Evolutionary conservation across 2,113 vertebrate species (phyloP).

Genomic region (Epinephelus lanceolatus): DNA sequence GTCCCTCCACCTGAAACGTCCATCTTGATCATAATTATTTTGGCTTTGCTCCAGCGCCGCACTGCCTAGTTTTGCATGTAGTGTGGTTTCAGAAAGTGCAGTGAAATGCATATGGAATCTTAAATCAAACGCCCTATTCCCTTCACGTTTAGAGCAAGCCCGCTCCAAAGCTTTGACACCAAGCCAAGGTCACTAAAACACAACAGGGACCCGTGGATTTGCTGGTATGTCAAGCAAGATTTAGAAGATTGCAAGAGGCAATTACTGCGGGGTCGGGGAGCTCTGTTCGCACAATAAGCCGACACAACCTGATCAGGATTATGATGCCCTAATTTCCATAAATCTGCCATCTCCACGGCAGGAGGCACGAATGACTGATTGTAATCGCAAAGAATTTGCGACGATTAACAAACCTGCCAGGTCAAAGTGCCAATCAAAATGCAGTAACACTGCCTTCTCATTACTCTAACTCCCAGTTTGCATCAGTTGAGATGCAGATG

Average conservation of each 20-base stretch:
- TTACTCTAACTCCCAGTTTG: slow-evolving; percentile 32
- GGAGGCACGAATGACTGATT: slow-evolving; percentile 70
- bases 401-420: slow-evolving; percentile 71
- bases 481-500: slow-evolving; percentile 36
- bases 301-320: slow-evolving; percentile 80
- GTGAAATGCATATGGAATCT: slow-evolving; percentile 56
- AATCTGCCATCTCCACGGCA: slow-evolving; percentile 69
- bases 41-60: slow-evolving; percentile 10
- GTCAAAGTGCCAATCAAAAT: slow-evolving; percentile 75
- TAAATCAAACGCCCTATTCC: slow-evolving; percentile 52
- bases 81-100: slow-evolving; percentile 57
- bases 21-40: slow-evolving; percentile 25
- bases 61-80: slow-evolving; percentile 37
- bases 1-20: slow-evolving; percentile 31
- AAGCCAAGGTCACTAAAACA: slow-evolving; percentile 79
- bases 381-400: slow-evolving; percentile 69
- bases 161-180: slow-evolving; percentile 53
- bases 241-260: slow-evolving; percentile 75
- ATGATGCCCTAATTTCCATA: slow-evolving; percentile 82
- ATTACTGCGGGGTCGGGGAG: slow-evolving; percentile 72
- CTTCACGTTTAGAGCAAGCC: slow-evolving; percentile 25
- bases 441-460: slow-evolving; percentile 40
- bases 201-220: slow-evolving; percentile 71
- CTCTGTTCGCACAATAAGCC: slow-evolving; percentile 67
- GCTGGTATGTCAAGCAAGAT: slow-evolving; percentile 74